Evolutionary conservation across 2,797 vertebrate genomes (phyloP).

Genomic region (Clarias platycephalus): DNA sequence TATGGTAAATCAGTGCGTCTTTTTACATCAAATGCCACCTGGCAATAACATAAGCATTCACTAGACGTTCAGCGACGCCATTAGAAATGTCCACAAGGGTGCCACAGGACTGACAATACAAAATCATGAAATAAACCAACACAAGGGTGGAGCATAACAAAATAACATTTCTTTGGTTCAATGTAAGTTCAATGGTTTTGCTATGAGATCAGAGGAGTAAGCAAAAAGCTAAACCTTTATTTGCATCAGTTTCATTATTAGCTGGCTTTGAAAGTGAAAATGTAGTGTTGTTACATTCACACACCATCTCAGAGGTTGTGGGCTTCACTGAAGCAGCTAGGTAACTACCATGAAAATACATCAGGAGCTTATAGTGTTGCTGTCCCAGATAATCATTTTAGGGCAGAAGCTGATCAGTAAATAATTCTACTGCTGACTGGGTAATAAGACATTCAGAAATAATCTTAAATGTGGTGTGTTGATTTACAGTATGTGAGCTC

Average conservation of each 20-base stretch:
- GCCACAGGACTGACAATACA: background rate
- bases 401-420: background rate
- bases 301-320: background rate
- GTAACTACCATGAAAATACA: background rate
- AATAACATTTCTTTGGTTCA: background rate
- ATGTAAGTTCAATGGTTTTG: background rate
- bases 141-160: background rate
- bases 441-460: background rate
- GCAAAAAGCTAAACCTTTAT: background rate
- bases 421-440: background rate
- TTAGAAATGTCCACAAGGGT: background rate
- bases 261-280: conserved; percentile 3
- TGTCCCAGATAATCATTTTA: background rate
- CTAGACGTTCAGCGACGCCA: background rate
- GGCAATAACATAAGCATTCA: background rate
- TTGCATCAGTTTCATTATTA: background rate
- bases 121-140: background rate
- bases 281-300: background rate
- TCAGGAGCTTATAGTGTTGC: background rate
- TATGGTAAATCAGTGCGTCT: background rate
- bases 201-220: background rate
- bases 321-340: background rate
- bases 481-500: background rate
- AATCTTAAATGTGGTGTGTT: too few species aligned
- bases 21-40: background rate